Evolutionary conservation across 2,113 vertebrate species (phyloP), one percentile per base, ranked within the genome.

Genomic region (Orycteropus afer): DNA sequence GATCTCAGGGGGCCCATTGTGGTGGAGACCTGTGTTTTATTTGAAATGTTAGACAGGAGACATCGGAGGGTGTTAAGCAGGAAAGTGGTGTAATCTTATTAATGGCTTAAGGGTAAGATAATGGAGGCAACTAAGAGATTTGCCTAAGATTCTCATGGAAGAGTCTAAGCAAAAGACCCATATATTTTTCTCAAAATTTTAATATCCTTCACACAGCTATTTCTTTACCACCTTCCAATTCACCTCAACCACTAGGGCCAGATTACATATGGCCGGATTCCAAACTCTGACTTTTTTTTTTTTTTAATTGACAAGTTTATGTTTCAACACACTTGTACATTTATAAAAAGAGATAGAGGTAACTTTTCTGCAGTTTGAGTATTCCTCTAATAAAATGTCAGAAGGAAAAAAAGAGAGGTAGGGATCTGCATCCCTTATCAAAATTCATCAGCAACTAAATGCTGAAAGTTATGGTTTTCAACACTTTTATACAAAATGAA

Each of bases 241-340:
- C 65, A 91, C 96, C 57, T 67, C 23, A 71, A 40, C 69, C 17
- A 67, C 49, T 5, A 37, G 57, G 32, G 8, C 55, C 71, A 73
- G 32, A 86, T 89, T 34, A 90, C 22, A 65, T 40, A 55, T 25
- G 34, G 45, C 51, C 92, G 34, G 25, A 49, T 74, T 55, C 34
- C 57, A 83, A 83, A 78, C n/a, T 90, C 59, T 74, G 22, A 67
- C 65, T 88, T 94, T 94, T 61, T 76, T 71, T 74, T 95, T 95
- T 65, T 74, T 34, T 69, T 74, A 12, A 89, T 73, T 47, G 40
- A 92, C 42, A 81, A 42, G 42, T 77, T 90, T 87, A 85, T 59
- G 8, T 78, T 83, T 90, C 73, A 86, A 92, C 71, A 57, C 51
- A 42, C 65, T 47, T 61, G 40, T 14, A 59, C 22, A 40, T 76